Evolutionary conservation across 1,140 invertebrate genomes (phyloP), one percentile per base, ranked within the genome.

Genomic region (Babylonia areolata): DNA sequence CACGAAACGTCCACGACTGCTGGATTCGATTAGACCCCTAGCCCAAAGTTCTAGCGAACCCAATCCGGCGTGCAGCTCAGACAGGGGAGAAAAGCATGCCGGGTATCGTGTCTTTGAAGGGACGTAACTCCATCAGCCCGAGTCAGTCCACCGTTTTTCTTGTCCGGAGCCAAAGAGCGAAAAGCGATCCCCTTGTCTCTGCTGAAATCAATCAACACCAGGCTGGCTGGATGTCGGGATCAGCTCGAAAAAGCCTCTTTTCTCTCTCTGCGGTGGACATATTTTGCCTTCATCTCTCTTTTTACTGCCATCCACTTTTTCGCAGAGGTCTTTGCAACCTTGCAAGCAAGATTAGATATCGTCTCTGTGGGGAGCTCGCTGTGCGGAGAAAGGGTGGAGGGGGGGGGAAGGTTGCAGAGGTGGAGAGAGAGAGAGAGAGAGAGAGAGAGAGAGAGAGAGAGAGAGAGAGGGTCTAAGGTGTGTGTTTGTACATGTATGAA

Each of bases 171-270:
- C 71, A 33, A n/a, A 31, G 31, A 73, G 71, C 28, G 71, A 73
- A 73, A 73, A 37, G 71, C 33, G 71, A 73, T 73, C 71, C 11
- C 31, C 31, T 73, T 73, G 71, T 73, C 9, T 6, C 33, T 12
- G 71, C 71, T 37, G 35, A 28, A 73, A 73, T 73, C 71, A 73
- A 73, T 73, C 71, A 73, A 37, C 71, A 37, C 71, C 35, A 28
- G 35, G 31, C 71, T 35, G 71, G 71, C 33, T 73, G 35, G 35
- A 73, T 73, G 71, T 35, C 71, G 35, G 71, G 71, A 73, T 73
- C 71, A 73, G 71, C n/a, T 37, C 12, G 31, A 73, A 33, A 33
- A 73, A 73, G 71, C 71, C 35, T 73, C 71, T 73, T 73, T 73
- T 73, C 71, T 73, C 31, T 31, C 35, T 37, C 71, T 73, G 11